Base-by-base conservation (phyloP, 1,140 invertebrate genomes). In the Lasioglossum baleicum region DNA sequence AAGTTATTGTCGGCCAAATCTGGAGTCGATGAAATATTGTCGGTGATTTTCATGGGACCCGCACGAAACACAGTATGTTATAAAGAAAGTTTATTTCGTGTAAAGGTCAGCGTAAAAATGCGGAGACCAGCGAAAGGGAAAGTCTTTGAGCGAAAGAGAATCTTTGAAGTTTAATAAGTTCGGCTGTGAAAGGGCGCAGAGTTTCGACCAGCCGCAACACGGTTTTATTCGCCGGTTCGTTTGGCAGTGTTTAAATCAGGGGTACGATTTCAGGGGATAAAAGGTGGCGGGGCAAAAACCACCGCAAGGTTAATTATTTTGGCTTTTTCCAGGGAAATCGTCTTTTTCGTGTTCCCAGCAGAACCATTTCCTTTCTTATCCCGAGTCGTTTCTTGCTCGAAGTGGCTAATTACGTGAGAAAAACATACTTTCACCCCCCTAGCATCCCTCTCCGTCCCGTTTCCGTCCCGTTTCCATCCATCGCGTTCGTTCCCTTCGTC, bases 391-490 rank as follows among this genome's bases (percentile, higher is more conserved):
- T 80, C 67, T 82, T 67, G 42, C 67, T 40, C 75, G 31, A 74
- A 80, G 64, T 73, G 75, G 84, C 75, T 86, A 85, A 86, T 86
- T 85, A 85, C 83, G 83, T 80, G 75, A 79, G 80, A 86, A 75
- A 85, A 85, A 79, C 75, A 72, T 76, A 80, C 80, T 68, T 42
- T 26, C 26, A 26, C 60, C 17, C 22, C 8, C 22, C 58, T 44
- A 8, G n/a, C 48, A 48, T 48, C 44, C 44, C 10, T 3, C 44
- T 48, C 44, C 11, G 13, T 48, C 44, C 44, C 44, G 10, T 13
- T 2, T 2, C 44, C 44, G 13, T 48, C 44, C 44, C 44, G 10
- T 13, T 2, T 2, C 44, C 44, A 10, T 2, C 44, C 13, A 13
- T 13, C 10, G 8, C 44, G 10, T 13, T 13, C 44, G 44, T 48